phyloP scores from a whole-genome alignment of 2,113 vertebrate genomes.

The Lota lota region DNA sequence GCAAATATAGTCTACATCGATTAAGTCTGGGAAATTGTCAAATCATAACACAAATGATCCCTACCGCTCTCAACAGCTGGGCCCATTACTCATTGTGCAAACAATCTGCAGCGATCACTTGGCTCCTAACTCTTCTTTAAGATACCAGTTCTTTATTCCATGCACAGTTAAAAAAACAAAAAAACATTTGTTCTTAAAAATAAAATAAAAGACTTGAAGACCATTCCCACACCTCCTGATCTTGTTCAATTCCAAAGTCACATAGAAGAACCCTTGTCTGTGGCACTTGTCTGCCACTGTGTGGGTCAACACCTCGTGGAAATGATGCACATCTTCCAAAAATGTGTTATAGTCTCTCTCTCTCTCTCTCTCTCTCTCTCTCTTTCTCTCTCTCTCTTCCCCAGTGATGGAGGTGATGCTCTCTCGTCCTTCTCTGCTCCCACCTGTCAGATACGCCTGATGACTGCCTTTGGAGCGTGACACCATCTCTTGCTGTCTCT shows the following conservation, averaged over 20 bases:
- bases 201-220: background rate
- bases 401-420: constrained; percentile 49
- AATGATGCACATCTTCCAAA: constrained; percentile 32
- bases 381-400: constrained; percentile 21
- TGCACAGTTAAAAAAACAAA: background rate
- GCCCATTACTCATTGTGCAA: constrained; percentile 51
- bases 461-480: constrained; percentile 56
- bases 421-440: constrained; percentile 26
- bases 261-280: constrained; percentile 42
- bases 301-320: constrained; percentile 58
- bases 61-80: constrained; percentile 28
- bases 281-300: constrained; percentile 40
- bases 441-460: constrained; percentile 58
- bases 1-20: constrained; percentile 30
- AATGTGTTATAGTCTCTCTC: too few relatives aligned
- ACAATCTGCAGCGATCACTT: constrained; percentile 23
- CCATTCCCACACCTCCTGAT: constrained; percentile 25
- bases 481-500: constrained; percentile 15
- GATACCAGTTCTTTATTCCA: too few relatives aligned
- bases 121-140: too few relatives aligned
- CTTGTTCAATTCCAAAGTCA: constrained; percentile 54
- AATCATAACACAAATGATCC: constrained; percentile 41
- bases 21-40: constrained; percentile 42
- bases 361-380: too few relatives aligned
- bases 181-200: background rate